phyloP scores from a whole-genome alignment of 2,888 invertebrate species.

The Orthonevra nobilis region DNA sequence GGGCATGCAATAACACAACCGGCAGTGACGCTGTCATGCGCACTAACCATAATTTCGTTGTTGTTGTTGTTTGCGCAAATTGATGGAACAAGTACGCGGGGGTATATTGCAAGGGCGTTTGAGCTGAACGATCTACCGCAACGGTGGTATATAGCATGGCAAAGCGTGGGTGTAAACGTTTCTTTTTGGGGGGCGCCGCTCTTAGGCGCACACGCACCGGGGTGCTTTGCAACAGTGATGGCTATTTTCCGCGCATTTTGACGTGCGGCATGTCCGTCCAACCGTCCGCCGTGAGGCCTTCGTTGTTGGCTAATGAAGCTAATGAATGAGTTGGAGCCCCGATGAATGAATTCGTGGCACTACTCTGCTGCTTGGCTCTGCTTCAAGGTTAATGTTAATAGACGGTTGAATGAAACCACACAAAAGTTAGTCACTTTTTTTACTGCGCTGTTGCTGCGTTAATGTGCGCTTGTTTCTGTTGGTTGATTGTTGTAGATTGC shows the following conservation, averaged over 20 bases:
- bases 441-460: conserved; percentile 18
- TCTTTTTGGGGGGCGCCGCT: conserved; percentile 67
- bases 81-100: conserved; percentile 1
- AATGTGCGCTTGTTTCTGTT: conserved; percentile 9
- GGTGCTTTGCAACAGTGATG: conserved; percentile 45
- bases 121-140: conserved; percentile 37
- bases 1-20: conserved; percentile 65
- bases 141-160: conserved; percentile 34
- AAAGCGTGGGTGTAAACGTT: conserved; percentile 62
- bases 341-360: conserved; percentile 64
- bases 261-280: conserved; percentile 49
- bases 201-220: conserved; percentile 61
- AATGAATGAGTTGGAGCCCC: conserved; percentile 67
- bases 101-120: conserved; percentile 65
- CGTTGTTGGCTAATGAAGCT: conserved; percentile 69
- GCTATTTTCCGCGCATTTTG: conserved; percentile 32
- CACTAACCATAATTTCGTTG: conserved; percentile 59
- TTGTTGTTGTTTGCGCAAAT: too few species aligned
- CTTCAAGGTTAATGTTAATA: conserved; percentile 66
- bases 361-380: conserved; percentile 58
- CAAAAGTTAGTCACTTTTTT: conserved; percentile 61
- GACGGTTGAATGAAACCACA: conserved; percentile 55
- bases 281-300: too few species aligned
- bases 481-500: conserved; percentile 39
- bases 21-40: conserved; percentile 60